These are phyloP conservation scores for Saccopteryx bilineata DNA, from an alignment of 2,113 vertebrate genomes.

Conservation along the genomic window DNA sequence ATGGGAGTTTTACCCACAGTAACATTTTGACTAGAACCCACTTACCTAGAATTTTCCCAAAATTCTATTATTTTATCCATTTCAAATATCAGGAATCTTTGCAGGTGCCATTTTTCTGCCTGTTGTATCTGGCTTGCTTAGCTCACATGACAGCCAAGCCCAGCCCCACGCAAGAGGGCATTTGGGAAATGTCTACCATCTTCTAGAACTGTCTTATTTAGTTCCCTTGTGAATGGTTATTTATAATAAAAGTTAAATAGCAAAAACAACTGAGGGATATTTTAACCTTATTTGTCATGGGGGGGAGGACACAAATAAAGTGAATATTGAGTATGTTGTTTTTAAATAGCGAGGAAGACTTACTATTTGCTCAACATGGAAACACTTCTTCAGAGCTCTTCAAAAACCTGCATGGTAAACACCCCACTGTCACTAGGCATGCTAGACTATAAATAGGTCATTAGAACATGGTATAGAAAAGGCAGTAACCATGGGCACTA, in stretches of 20 bases:
- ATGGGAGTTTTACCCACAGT: background rate
- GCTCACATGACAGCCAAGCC: background rate
- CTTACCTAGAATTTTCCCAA: background rate
- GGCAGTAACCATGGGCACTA: background rate
- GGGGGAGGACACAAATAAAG: background rate
- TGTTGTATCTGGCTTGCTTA: background rate
- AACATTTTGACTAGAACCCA: background rate
- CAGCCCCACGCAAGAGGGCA: background rate
- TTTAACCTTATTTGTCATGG: background rate
- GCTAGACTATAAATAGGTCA: background rate
- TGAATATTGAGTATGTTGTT: background rate
- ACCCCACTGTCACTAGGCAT: background rate
- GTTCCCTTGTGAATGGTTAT: background rate
- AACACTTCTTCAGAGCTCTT: background rate
- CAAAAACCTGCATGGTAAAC: background rate
- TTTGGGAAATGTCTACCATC: background rate
- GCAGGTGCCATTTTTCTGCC: background rate
- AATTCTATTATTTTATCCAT: background rate
- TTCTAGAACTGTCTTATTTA: background rate
- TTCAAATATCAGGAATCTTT: background rate
- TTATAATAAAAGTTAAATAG: background rate
- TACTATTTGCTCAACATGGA: background rate
- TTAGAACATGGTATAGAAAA: background rate
- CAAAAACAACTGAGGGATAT: background rate
- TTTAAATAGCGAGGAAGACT: background rate